Conservation (phyloP, 2,888 invertebrate species). For the Cremastobaeus sp. region DNA sequence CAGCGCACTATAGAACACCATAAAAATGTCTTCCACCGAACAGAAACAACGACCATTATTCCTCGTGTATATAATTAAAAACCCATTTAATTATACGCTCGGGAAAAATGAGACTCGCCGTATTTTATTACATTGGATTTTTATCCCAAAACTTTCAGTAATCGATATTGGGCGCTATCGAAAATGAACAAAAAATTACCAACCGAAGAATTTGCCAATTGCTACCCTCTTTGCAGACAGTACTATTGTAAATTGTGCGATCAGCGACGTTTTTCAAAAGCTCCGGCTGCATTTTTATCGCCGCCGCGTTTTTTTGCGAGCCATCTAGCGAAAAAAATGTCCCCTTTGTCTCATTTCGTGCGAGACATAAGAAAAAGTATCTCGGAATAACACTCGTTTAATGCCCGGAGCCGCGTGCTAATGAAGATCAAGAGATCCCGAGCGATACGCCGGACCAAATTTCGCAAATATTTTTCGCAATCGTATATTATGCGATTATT, state of each 20-base stretch:
- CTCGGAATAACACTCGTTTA: conserved; percentile 61
- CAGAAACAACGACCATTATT: conserved; percentile 56
- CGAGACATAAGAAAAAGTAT: conserved; percentile 60
- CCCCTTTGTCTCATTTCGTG: conserved; percentile 57
- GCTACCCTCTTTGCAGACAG: too few species aligned
- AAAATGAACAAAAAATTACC: too few species aligned
- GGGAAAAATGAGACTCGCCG: too few species aligned
- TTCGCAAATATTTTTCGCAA: conserved; percentile 59
- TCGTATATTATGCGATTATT: conserved; percentile 61
- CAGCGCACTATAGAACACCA: conserved; percentile 65
- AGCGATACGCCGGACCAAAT: conserved; percentile 59
- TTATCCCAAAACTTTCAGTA: too few species aligned
- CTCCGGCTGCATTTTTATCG: conserved; percentile 47
- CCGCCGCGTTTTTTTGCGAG: conserved; percentile 19
- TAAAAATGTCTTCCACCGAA: conserved; percentile 74
- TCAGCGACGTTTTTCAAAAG: conserved; percentile 34
- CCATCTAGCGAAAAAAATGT: too few species aligned
- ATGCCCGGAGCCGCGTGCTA: conserved; percentile 60
- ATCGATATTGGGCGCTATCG: too few species aligned
- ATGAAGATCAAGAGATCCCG: conserved; percentile 63
- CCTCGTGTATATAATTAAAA: conserved; percentile 52
- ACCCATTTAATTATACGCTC: conserved; percentile 45
- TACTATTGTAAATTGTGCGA: too few species aligned
- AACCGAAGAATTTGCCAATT: too few species aligned
- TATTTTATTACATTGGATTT: too few species aligned